Conservation (phyloP, 2,113 vertebrate genomes). For the Leptosomus discolor region DNA sequence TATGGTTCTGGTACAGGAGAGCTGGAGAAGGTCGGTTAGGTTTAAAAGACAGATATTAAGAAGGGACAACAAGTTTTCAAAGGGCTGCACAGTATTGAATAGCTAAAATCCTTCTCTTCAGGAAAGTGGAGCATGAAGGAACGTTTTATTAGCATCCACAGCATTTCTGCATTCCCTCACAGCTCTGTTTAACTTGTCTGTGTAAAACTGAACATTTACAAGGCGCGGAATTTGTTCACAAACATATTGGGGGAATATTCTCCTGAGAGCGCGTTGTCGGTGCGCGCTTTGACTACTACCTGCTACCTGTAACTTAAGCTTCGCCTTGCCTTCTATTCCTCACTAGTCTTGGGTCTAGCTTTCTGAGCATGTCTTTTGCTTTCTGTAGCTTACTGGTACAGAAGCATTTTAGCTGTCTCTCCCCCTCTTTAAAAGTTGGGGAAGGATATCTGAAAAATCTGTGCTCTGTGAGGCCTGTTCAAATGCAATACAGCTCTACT, state of each 20-base stretch:
- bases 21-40: background rate
- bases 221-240: background rate
- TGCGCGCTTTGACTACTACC: background rate
- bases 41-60: background rate
- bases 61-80: background rate
- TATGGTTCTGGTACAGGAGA: background rate
- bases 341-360: background rate
- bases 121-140: background rate
- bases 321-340: no score
- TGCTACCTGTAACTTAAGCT: background rate
- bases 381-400: background rate
- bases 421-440: background rate
- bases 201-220: background rate
- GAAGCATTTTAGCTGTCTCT: background rate
- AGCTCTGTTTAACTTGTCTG: background rate
- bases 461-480: background rate
- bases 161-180: background rate
- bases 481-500: background rate
- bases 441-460: background rate
- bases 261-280: background rate
- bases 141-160: background rate
- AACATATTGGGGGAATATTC: background rate
- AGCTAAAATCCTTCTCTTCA: background rate
- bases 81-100: background rate
- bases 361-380: background rate